These are phyloP conservation scores for Argopecten irradians DNA, from an alignment of 1,140 invertebrate genomes.

Conservation along the genomic window DNA sequence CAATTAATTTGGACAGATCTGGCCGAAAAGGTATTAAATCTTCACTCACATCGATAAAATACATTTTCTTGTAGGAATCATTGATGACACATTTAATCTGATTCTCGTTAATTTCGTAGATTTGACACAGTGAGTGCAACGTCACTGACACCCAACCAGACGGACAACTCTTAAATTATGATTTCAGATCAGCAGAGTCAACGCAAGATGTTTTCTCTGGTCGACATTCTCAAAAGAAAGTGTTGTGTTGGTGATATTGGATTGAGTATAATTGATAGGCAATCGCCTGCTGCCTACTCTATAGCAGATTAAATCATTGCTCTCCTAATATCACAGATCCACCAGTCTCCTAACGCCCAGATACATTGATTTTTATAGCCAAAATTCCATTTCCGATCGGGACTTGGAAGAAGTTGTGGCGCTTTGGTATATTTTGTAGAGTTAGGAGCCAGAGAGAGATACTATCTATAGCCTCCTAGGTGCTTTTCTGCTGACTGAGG, in stretches of 20 bases:
- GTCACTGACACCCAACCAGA: not conserved
- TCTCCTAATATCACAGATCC: not conserved
- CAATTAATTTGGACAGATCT: slow-evolving; percentile 11
- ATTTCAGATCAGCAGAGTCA: slow-evolving; percentile 8
- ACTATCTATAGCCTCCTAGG: no score
- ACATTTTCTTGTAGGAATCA: not conserved
- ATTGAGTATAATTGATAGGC: not conserved
- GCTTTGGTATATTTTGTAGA: not conserved
- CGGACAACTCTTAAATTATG: slow-evolving; percentile 21
- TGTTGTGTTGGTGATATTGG: slow-evolving; percentile 15
- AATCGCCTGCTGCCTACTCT: not conserved
- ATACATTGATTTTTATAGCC: slow-evolving; percentile 12
- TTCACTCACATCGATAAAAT: not conserved
- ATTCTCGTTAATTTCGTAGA: not conserved
- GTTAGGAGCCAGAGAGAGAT: not conserved
- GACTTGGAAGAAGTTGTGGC: not conserved
- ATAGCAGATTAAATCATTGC: not conserved
- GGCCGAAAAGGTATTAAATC: not conserved
- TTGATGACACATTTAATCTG: slow-evolving; percentile 14
- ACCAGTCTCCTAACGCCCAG: not conserved
- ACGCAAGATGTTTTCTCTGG: not conserved
- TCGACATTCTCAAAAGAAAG: not conserved
- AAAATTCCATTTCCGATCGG: not conserved
- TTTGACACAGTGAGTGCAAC: not conserved
- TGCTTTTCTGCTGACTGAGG: no score